These are phyloP conservation scores for Papilio polytes DNA, from an alignment of 1,140 invertebrate genomes.

Conservation along the genomic window DNA sequence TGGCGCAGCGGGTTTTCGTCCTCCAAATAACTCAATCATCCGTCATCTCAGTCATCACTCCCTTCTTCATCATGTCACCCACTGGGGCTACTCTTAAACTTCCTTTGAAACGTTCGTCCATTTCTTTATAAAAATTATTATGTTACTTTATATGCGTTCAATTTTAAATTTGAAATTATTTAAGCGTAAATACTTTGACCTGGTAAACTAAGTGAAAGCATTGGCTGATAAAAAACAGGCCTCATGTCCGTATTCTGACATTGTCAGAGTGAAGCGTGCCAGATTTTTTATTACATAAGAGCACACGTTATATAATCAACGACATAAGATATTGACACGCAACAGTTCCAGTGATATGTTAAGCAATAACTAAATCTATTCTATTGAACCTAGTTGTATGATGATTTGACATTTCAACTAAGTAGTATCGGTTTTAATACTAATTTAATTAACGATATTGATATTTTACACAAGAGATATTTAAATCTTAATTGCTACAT, in stretches of 20 bases:
- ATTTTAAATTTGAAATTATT: neutral
- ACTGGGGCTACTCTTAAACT: too few relatives aligned
- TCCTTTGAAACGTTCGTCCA: too few relatives aligned
- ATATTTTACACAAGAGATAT: neutral
- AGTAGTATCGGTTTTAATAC: neutral
- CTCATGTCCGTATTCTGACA: slow-evolving; percentile 46
- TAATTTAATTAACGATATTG: neutral
- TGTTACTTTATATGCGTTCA: neutral
- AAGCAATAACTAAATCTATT: slow-evolving; percentile 47
- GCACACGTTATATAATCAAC: slow-evolving; percentile 56
- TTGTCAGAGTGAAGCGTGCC: slow-evolving; percentile 47
- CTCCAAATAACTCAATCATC: too few relatives aligned
- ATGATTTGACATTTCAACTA: slow-evolving; percentile 13
- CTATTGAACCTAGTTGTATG: slow-evolving; percentile 5
- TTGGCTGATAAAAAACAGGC: slow-evolving; percentile 11
- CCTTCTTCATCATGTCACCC: too few relatives aligned
- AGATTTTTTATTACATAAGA: slow-evolving; percentile 60
- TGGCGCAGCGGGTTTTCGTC: too few relatives aligned
- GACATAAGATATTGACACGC: slow-evolving; percentile 53
- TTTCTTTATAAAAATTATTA: neutral
- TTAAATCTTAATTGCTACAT: neutral
- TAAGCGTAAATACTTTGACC: neutral
- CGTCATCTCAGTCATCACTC: too few relatives aligned
- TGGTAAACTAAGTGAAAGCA: slow-evolving; percentile 11
- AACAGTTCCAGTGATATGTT: slow-evolving; percentile 52